These are phyloP conservation scores for Sebastes matsubarae DNA, from an alignment of 2,797 vertebrate genomes.

Conservation along the genomic window DNA sequence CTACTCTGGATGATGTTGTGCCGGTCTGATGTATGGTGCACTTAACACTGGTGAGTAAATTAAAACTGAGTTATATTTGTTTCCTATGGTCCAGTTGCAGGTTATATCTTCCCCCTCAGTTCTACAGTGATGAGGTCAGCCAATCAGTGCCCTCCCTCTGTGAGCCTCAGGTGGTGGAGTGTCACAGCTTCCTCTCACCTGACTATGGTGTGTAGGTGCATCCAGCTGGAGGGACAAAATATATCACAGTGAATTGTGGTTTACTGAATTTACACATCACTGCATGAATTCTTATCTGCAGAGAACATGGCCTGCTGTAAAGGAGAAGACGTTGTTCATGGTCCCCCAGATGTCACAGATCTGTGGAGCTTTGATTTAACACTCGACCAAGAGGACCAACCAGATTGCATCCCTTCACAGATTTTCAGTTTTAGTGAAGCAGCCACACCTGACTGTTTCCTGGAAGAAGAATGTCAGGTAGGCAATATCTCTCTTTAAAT, in stretches of 20 bases:
- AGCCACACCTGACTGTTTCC: slow-evolving; percentile 13
- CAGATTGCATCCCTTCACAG: slow-evolving; percentile 6
- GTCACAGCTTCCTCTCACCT: slow-evolving; percentile 35
- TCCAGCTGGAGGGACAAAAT: background rate
- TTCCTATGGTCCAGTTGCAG: slow-evolving; percentile 11
- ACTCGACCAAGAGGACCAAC: slow-evolving; percentile 11
- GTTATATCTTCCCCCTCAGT: slow-evolving; percentile 25
- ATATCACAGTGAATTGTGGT: background rate
- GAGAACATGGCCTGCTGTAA: slow-evolving; percentile 18
- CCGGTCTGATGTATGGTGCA: background rate
- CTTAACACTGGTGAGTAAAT: background rate
- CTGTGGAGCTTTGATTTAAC: background rate
- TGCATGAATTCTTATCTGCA: slow-evolving; percentile 17
- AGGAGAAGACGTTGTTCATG: background rate
- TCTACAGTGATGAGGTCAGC: slow-evolving; percentile 39
- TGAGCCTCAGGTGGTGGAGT: slow-evolving; percentile 12
- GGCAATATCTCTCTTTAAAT: background rate
- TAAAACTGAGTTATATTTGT: background rate
- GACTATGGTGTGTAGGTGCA: slow-evolving; percentile 26
- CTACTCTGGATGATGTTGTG: too few species aligned
- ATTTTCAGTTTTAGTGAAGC: background rate
- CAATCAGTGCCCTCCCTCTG: slow-evolving; percentile 15
- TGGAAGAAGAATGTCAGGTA: slow-evolving; percentile 53
- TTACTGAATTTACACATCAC: background rate
- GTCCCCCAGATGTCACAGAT: slow-evolving; percentile 16